Conservation (phyloP, 2,888 invertebrate genomes). For the Xiphydria camelus region DNA sequence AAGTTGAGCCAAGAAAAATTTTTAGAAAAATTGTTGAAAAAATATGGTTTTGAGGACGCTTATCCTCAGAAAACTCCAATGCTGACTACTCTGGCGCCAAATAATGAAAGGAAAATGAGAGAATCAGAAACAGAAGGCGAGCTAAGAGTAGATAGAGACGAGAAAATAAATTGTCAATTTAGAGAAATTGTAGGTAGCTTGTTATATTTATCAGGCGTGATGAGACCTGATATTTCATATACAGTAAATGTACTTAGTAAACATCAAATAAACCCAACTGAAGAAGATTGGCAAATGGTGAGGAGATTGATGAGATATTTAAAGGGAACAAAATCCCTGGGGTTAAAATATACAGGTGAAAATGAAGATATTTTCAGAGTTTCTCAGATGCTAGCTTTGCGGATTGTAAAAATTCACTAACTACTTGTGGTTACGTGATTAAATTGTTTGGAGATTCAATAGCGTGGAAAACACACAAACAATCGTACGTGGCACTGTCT, state of each 20-base stretch:
- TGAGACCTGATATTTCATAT: slow-evolving; percentile 27
- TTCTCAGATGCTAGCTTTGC: slow-evolving; percentile 19
- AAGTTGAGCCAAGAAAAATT: slow-evolving; percentile 3
- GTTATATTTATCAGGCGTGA: slow-evolving; percentile 20
- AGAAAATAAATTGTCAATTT: neutral
- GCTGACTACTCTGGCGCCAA: neutral
- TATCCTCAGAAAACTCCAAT: slow-evolving; percentile 6
- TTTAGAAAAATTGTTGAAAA: neutral
- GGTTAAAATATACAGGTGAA: slow-evolving; percentile 11
- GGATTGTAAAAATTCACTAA: slow-evolving; percentile 13
- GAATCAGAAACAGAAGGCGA: neutral
- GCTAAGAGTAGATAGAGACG: neutral
- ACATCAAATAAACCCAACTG: slow-evolving; percentile 20
- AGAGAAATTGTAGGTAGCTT: slow-evolving; percentile 24
- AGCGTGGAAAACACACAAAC: too few species aligned
- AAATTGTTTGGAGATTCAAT: too few species aligned
- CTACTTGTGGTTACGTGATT: too few species aligned
- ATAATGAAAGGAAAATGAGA: neutral
- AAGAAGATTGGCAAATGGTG: slow-evolving; percentile 16
- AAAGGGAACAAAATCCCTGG: too few species aligned
- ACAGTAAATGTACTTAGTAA: too few species aligned
- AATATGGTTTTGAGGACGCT: neutral
- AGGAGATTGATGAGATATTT: slow-evolving; percentile 17
- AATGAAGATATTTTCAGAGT: slow-evolving; percentile 6
- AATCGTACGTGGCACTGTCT: too few species aligned